Base-by-base conservation (phyloP, 2,888 invertebrate species). In the Leucozona laternaria region DNA sequence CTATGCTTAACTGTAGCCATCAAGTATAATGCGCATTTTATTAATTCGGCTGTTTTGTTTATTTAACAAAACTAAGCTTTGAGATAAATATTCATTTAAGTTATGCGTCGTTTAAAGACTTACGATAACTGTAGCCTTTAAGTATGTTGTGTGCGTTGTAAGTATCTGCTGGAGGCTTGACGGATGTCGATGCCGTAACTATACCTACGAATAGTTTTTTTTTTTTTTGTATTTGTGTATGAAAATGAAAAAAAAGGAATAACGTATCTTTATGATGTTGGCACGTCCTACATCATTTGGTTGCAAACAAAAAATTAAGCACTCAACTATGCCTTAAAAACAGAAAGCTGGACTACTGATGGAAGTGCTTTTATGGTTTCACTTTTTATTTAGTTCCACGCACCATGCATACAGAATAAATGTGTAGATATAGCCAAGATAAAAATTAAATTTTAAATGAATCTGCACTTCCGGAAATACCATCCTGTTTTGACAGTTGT, bases 331-430 rank as follows among this genome's bases (percentile, higher is more conserved):
- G 40, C 71, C n/a, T 85, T 31, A 25, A 40, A 84, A 73, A 66
- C 34, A 75, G 43, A 58, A 34, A 15, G 48, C 20, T 55, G 55
- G 53, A 48, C 73, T 82, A 81, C 79, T 82, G 81, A 58, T 50
- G 72, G 58, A 53, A 75, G 50, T 57, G 58, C 70, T 81, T 86
- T 81, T 78, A 78, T 81, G 81, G 70, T 81, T 62, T 81, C 85
- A 78, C 81, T 81, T 78, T 81, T 81, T 31, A 79, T 83, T 73
- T 53, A 31, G 31, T 31, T 7, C 43, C 31, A 45, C 58, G 45
- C 17, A 68, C 5, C 50, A 66, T 20, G 17, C 11, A 25, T 45
- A 13, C 0, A 20, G 34, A 15, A 8, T 1, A 43, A 43, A 15
- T 40, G 1, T 5, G 13, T 43, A 3, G 40, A 4, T 2, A n/a